These are phyloP conservation scores for Diplodus puntazzo DNA, from an alignment of 2,797 vertebrate genomes.

Conservation along the genomic window DNA sequence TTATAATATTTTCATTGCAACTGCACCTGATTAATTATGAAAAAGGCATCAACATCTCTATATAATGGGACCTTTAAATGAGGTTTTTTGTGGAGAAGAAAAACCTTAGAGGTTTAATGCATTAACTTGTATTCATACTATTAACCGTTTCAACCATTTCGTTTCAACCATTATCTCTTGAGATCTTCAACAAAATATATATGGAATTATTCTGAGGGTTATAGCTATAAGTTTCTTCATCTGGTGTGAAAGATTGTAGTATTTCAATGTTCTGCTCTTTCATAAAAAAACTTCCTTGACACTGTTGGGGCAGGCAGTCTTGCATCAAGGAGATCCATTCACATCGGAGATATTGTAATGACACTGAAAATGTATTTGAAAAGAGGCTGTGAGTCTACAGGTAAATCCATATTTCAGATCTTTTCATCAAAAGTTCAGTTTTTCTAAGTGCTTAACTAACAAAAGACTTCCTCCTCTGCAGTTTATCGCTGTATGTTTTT, in stretches of 20 bases:
- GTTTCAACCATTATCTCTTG: too few species aligned
- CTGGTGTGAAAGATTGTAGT: neutral
- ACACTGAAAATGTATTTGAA: slow-evolving; percentile 11
- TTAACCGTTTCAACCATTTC: too few species aligned
- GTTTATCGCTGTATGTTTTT: slow-evolving; percentile 21
- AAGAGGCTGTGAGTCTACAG: neutral
- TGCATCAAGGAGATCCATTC: neutral
- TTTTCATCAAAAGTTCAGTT: slow-evolving; percentile 11
- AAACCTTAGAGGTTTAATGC: neutral
- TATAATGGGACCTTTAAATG: neutral
- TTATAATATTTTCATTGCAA: too few species aligned
- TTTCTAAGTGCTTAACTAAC: neutral
- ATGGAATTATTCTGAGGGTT: too few species aligned
- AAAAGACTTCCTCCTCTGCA: neutral
- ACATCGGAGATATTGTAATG: slow-evolving; percentile 3
- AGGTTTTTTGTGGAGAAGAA: slow-evolving; percentile 1
- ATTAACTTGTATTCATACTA: neutral
- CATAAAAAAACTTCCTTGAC: neutral
- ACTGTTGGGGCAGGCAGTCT: neutral
- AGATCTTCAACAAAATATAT: too few species aligned
- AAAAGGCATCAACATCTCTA: too few species aligned
- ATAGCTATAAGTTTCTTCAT: neutral
- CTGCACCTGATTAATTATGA: too few species aligned
- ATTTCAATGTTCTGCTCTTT: neutral
- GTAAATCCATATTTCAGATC: neutral